Conservation (phyloP, 2,113 vertebrate species). For the Prochilodus magdalenae region DNA sequence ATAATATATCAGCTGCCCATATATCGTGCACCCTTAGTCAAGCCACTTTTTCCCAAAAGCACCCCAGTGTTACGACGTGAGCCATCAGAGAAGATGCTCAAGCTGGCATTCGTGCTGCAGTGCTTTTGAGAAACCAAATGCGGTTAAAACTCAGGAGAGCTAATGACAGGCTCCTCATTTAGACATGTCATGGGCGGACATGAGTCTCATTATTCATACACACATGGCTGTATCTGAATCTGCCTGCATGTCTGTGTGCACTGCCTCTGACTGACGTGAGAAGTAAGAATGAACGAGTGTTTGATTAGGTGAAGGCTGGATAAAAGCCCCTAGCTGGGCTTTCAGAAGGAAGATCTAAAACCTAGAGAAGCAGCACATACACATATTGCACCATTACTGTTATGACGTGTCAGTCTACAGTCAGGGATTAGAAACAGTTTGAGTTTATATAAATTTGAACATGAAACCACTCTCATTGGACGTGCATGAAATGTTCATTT, state of each 20-base stretch:
- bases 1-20: not conserved
- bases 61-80: not conserved
- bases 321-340: not conserved
- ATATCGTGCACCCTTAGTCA: not conserved
- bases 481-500: too few relatives aligned
- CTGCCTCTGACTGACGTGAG: not conserved
- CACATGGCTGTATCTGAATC: constrained; percentile 8
- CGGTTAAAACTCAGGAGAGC: not conserved
- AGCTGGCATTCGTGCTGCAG: not conserved
- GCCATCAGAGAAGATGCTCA: not conserved
- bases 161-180: constrained; percentile 3
- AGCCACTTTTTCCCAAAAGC: not conserved
- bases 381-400: not conserved
- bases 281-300: not conserved
- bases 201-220: not conserved
- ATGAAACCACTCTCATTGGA: too few relatives aligned
- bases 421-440: constrained; percentile 16
- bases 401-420: not conserved
- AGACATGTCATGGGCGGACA: not conserved
- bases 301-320: not conserved
- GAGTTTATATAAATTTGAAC: too few relatives aligned
- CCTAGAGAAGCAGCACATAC: not conserved
- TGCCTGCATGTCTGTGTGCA: not conserved
- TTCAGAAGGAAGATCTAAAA: not conserved
- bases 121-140: not conserved